Percentiles rank a stretch among this genome's conserved stretches.
Evolutionary conservation across 2,888 invertebrate genomes (phyloP).

Genomic region (Meliscaeva auricollis): DNA sequence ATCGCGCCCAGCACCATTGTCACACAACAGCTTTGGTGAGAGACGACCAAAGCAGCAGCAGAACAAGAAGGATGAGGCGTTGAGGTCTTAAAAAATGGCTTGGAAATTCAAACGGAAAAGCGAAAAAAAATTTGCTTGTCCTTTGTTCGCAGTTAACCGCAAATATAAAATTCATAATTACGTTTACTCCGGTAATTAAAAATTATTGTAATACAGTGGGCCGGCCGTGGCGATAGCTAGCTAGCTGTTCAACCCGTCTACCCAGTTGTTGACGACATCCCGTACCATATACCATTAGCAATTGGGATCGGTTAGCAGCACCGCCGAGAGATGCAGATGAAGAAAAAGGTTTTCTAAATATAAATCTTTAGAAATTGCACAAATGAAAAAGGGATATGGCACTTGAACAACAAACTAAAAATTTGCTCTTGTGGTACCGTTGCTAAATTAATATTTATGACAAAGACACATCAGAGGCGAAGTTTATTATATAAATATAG

Average conservation of each 20-base stretch:
- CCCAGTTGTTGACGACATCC: slow-evolving; percentile 17
- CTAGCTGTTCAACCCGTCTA: slow-evolving; percentile 10
- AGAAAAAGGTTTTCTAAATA: slow-evolving; percentile 75
- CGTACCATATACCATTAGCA: slow-evolving; percentile 22
- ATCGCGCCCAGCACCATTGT: slow-evolving; percentile 75
- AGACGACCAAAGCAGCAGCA: slow-evolving; percentile 25
- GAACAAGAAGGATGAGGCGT: slow-evolving; percentile 10
- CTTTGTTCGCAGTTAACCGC: slow-evolving; percentile 76
- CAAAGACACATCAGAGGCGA: slow-evolving; percentile 41
- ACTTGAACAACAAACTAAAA: slow-evolving; percentile 75
- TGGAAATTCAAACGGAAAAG: slow-evolving; percentile 68
- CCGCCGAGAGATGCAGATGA: slow-evolving; percentile 67
- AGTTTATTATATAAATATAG: slow-evolving; percentile 9
- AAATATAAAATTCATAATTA: slow-evolving; percentile 84
- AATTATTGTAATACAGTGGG: slow-evolving; percentile 83
- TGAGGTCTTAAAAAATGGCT: slow-evolving; percentile 46
- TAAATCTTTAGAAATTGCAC: slow-evolving; percentile 75
- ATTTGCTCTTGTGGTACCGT: slow-evolving; percentile 51
- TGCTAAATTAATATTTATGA: slow-evolving; percentile 75
- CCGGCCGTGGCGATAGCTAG: slow-evolving; percentile 41
- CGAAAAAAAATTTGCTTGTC: slow-evolving; percentile 69
- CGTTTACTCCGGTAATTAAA: slow-evolving; percentile 85
- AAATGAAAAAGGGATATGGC: slow-evolving; percentile 75
- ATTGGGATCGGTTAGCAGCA: slow-evolving; percentile 66
- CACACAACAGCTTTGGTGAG: slow-evolving; percentile 70